Base-by-base conservation (phyloP, 2,797 vertebrate genomes). In the Microcaecilia unicolor region DNA sequence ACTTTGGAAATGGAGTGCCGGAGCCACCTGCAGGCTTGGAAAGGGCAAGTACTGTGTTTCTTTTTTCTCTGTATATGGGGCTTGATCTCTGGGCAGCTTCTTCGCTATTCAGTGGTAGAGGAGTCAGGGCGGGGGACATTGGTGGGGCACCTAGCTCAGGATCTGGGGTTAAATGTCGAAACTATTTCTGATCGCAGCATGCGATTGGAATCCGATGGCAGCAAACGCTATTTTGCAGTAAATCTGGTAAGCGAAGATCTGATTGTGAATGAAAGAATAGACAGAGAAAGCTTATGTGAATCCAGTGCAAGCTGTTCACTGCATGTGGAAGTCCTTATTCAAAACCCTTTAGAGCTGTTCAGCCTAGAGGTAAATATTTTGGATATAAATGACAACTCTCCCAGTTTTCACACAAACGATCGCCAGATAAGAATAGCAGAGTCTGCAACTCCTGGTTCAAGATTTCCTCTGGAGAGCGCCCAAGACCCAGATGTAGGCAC, bases 311-410 rank as follows among this genome's bases (percentile, higher is more conserved):
- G 67, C 6, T 97, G 94, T 51, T 67, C 89, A 24, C 61, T 93
- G 37, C 78, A 80, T 2, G 78, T 97, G 44, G 84, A 97, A 62
- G 76, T 93, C 37, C 63, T 97, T 29, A 49, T 89, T 17, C 81
- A 94, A 58, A 73, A 84, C 23, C 93, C 93, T 30, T 59, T 98
- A 54, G 85, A 88, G 24, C 82, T 90, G 10, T 79, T 84, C 18
- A 85, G 86, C n/a, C 74, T 96, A 12, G 76, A 84, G 51, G 86
- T 98, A 49, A 83, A 93, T 55, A 80, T 99, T 53, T 53, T 87
- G 72, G 96, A 99, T 48, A 74, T 94, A 35, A 99, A 99, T 18
- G 95, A 99, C 70, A 97, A 98, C 37, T 82, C 92, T 9, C 96
- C 95, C 6, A 80, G 76, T 44, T 99, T 99, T 65, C 85, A 87